Percentiles rank a stretch among this genome's conserved stretches.
Conservation (phyloP, 2,113 vertebrate species). For the Trinectes maculatus region DNA sequence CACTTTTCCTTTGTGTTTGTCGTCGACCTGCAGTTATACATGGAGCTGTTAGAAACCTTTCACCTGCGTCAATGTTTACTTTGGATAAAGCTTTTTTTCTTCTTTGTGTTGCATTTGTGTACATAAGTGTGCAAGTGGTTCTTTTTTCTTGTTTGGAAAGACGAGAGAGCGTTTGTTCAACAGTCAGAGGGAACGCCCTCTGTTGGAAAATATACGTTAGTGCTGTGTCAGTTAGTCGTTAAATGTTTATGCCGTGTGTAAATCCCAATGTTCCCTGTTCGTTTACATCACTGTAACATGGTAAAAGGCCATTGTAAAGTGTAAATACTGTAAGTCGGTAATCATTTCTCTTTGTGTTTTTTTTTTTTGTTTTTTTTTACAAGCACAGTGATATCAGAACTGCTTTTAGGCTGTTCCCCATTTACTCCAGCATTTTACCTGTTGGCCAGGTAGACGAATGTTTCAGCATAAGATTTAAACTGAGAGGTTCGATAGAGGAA, state of each 20-base stretch:
- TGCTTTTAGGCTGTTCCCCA: constrained; percentile 14
- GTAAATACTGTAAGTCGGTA: constrained; percentile 55
- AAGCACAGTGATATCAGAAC: constrained; percentile 47
- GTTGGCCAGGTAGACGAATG: constrained; percentile 8
- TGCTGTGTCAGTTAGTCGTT: constrained; percentile 50
- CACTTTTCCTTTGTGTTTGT: constrained; percentile 42
- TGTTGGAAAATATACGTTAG: constrained; percentile 39
- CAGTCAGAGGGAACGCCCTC: constrained; percentile 12
- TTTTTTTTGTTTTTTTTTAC: constrained; percentile 30
- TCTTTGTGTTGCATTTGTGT: constrained; percentile 21
- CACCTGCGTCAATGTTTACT: constrained; percentile 22
- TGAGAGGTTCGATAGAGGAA: constrained; percentile 30
- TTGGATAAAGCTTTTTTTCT: constrained; percentile 25
- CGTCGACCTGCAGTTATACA: constrained; percentile 21
- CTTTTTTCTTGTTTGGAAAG: constrained; percentile 17
- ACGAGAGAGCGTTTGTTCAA: constrained; percentile 26
- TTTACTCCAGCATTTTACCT: constrained; percentile 2
- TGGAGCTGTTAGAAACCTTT: constrained; percentile 11
- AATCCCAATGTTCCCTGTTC: constrained; percentile 50
- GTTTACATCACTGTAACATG: constrained; percentile 55
- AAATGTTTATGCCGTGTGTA: constrained; percentile 62
- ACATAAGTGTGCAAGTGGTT: constrained; percentile 14
- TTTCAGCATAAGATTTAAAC: constrained; percentile 20
- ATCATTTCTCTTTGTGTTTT: background rate
- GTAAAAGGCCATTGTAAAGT: constrained; percentile 60